Percentiles rank a stretch among this genome's conserved stretches.
phyloP scores from a whole-genome alignment of 2,113 vertebrate species.

The Azemiops feae region DNA sequence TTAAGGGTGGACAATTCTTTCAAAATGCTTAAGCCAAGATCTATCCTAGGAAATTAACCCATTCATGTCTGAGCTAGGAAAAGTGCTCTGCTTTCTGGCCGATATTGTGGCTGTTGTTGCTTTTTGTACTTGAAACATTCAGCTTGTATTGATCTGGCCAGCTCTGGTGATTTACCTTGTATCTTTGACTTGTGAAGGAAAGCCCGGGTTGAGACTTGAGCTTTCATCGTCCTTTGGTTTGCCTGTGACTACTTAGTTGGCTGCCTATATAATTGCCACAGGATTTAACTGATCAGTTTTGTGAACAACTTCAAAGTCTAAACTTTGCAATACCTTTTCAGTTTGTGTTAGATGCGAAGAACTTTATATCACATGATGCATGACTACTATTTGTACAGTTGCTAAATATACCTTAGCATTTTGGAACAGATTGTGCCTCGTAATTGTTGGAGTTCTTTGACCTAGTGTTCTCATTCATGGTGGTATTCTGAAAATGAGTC shows the following conservation, averaged over 20 bases:
- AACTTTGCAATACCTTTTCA: constrained; percentile 51
- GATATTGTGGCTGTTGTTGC: constrained; percentile 23
- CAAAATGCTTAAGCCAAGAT: constrained; percentile 23
- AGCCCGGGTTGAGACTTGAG: constrained; percentile 34
- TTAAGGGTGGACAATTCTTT: constrained; percentile 29
- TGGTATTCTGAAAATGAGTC: constrained; percentile 11
- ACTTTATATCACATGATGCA: constrained; percentile 26
- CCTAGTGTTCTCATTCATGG: constrained; percentile 26
- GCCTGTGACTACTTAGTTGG: constrained; percentile 54
- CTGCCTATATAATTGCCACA: constrained; percentile 62
- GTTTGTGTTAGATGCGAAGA: constrained; percentile 42
- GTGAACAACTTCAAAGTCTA: constrained; percentile 45
- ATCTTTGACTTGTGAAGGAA: constrained; percentile 48
- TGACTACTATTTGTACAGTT: constrained; percentile 56
- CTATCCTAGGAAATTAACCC: background rate
- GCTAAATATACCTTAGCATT: constrained; percentile 40
- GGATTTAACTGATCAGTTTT: constrained; percentile 58
- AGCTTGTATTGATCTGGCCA: constrained; percentile 45
- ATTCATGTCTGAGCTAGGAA: background rate
- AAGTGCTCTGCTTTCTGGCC: background rate
- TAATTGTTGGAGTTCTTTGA: constrained; percentile 41
- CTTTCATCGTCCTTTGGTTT: constrained; percentile 46
- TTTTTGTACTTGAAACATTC: background rate
- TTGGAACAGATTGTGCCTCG: constrained; percentile 50
- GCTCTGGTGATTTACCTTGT: constrained; percentile 43